Evolutionary conservation across 2,113 vertebrate species (phyloP).

Genomic region (Apteryx owenii): DNA sequence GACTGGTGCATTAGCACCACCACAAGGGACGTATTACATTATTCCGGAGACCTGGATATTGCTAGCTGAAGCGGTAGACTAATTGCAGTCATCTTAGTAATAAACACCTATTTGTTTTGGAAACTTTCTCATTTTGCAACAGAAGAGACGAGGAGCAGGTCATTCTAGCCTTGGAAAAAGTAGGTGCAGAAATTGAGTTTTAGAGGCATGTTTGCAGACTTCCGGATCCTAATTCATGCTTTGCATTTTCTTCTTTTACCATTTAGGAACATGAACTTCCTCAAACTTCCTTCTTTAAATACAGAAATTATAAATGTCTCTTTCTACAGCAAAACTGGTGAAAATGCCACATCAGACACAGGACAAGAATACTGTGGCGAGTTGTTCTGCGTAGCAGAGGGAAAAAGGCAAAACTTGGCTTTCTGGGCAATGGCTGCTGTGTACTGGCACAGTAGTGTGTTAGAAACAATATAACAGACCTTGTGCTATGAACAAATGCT

Average conservation of each 20-base stretch:
- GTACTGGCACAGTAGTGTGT: background rate
- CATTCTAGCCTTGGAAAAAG: background rate
- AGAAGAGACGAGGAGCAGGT: background rate
- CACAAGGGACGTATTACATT: background rate
- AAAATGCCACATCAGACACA: accelerated
- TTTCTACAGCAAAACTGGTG: background rate
- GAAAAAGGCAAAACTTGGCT: background rate
- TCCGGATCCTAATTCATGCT: background rate
- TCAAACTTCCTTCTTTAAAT: background rate
- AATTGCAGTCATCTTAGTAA: background rate
- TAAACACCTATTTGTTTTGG: background rate
- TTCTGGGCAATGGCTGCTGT: background rate
- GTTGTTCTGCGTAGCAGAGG: accelerated
- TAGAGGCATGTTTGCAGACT: background rate
- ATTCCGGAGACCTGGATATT: background rate
- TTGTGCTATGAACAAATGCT: background rate
- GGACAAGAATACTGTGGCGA: background rate
- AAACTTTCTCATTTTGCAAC: background rate
- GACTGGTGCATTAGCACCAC: no score
- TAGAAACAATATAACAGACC: background rate
- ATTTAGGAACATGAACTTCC: background rate
- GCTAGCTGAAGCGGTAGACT: background rate
- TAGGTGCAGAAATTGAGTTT: background rate
- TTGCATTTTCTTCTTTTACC: background rate
- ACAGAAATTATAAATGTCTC: background rate